A percentile compares a stretch with the other conserved stretches of the same genome.
phyloP scores from a whole-genome alignment of 2,113 vertebrate genomes.

The Progne subis region DNA sequence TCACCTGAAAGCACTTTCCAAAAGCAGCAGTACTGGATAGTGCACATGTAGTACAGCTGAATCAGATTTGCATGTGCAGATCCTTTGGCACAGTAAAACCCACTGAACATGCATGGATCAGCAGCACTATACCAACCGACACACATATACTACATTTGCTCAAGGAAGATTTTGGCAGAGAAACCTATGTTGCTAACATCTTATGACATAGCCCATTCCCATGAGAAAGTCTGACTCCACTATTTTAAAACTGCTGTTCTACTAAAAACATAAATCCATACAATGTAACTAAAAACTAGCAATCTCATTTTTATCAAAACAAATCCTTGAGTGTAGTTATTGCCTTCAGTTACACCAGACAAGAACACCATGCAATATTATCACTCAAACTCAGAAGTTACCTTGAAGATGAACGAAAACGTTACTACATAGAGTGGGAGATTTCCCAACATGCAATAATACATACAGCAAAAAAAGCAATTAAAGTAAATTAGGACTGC shows the following conservation, averaged over 20 bases:
- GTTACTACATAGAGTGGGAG: fast-evolving
- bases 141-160: neutral
- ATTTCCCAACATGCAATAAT: neutral
- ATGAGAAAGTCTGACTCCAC: neutral
- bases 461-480: neutral
- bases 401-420: neutral
- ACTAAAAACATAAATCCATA: neutral
- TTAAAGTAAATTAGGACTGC: neutral
- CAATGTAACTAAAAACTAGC: neutral
- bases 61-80: neutral
- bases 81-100: neutral
- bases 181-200: neutral
- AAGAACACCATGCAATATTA: neutral
- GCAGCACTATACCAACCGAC: neutral
- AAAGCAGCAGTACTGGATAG: neutral
- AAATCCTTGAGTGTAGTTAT: neutral
- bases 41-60: neutral
- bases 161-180: neutral
- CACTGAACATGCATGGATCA: neutral
- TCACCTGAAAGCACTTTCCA: neutral
- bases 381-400: neutral
- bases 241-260: neutral
- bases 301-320: neutral
- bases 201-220: neutral
- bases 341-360: neutral